These are phyloP conservation scores for Pollenia griseotomentosa DNA, from an alignment of 2,888 invertebrate genomes.

Conservation along the genomic window DNA sequence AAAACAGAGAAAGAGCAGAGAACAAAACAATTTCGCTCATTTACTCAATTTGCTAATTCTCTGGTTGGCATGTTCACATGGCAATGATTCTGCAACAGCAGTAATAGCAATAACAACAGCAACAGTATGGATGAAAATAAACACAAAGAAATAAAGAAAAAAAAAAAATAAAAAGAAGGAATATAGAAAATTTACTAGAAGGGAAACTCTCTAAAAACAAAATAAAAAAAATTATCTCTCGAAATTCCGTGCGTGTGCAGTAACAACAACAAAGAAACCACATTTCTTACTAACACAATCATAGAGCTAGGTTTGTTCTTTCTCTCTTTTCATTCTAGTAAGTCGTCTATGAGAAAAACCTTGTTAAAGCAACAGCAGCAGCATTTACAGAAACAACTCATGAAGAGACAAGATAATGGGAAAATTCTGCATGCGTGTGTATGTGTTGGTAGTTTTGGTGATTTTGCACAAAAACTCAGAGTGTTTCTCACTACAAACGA, in stretches of 20 bases:
- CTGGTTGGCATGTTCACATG: conserved; percentile 56
- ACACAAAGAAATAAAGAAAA: not conserved
- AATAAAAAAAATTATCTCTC: too few species aligned
- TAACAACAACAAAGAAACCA: too few species aligned
- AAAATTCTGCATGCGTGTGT: conserved; percentile 23
- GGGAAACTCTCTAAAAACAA: too few species aligned
- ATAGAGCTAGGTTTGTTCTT: too few species aligned
- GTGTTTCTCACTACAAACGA: conserved; percentile 76
- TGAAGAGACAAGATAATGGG: conserved; percentile 53
- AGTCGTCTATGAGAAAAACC: conserved; percentile 25
- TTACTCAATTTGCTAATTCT: conserved; percentile 35
- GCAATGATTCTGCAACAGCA: conserved; percentile 63
- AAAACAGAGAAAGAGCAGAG: not conserved
- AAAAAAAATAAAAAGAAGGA: not conserved
- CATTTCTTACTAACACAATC: too few species aligned
- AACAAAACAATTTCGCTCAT: conserved; percentile 18
- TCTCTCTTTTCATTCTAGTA: too few species aligned
- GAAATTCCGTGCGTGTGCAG: too few species aligned
- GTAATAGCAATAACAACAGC: conserved; percentile 40
- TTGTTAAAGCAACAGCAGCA: conserved; percentile 66
- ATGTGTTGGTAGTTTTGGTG: conserved; percentile 18
- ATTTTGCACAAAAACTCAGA: conserved; percentile 69
- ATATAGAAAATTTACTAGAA: not conserved
- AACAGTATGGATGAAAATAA: conserved; percentile 9
- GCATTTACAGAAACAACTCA: conserved; percentile 15